These are phyloP conservation scores for Orchestia grillus DNA, from an alignment of 1,140 invertebrate genomes.

Conservation along the genomic window DNA sequence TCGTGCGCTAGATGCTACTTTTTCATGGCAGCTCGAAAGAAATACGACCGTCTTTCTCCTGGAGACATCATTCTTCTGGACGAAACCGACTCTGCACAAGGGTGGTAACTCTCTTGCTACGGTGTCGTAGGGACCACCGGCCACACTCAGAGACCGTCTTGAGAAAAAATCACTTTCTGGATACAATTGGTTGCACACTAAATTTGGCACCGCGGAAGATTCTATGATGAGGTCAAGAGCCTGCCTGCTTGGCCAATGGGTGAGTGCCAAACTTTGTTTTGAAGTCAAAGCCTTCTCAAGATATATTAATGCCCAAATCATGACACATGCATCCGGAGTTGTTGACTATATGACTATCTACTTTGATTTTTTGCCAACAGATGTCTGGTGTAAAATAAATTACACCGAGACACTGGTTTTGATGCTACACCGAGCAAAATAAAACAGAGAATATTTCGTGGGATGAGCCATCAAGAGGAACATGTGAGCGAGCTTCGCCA, in stretches of 20 bases:
- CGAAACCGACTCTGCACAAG: background rate
- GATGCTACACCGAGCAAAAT: background rate
- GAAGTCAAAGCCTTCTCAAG: background rate
- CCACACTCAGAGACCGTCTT: background rate
- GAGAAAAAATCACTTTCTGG: background rate
- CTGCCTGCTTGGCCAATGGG: background rate
- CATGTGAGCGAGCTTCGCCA: slow-evolving; percentile 3
- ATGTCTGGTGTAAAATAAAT: background rate
- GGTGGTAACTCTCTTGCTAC: background rate
- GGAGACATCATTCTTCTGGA: background rate
- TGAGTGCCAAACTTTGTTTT: background rate
- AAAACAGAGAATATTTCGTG: background rate
- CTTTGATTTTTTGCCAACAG: background rate
- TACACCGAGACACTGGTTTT: background rate
- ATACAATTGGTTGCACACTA: background rate
- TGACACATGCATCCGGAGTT: background rate
- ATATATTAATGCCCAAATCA: background rate
- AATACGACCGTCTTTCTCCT: background rate
- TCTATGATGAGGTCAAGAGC: background rate
- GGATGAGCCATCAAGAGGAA: slow-evolving; percentile 40
- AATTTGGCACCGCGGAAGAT: background rate
- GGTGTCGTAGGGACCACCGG: background rate
- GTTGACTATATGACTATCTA: background rate
- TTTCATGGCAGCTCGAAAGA: background rate
- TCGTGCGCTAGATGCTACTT: background rate